phyloP scores from a whole-genome alignment of 2,888 invertebrate genomes.

The Calliopum simillimum region DNA sequence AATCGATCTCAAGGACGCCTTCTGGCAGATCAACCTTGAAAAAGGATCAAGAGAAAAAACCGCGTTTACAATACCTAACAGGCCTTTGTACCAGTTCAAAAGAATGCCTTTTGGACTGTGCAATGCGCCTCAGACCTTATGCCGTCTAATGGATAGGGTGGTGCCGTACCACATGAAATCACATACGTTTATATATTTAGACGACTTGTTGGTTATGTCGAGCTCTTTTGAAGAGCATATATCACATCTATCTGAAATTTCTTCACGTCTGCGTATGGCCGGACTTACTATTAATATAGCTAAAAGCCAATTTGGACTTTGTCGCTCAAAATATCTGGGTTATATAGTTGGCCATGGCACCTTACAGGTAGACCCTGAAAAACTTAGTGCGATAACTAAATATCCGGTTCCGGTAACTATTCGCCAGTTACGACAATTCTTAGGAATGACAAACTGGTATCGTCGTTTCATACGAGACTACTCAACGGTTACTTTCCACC shows the following conservation, averaged over 20 bases:
- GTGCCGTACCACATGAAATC: constrained; percentile 4
- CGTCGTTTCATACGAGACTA: constrained; percentile 10
- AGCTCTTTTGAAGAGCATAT: neutral
- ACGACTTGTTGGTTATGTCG: neutral
- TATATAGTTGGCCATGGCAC: neutral
- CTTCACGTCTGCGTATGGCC: neutral
- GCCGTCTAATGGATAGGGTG: constrained; percentile 28
- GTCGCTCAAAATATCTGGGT: no score
- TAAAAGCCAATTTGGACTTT: neutral
- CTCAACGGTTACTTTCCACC: neutral
- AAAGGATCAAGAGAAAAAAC: neutral
- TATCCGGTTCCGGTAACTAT: neutral
- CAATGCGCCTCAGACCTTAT: constrained; percentile 32
- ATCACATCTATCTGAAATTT: neutral
- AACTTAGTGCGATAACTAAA: neutral
- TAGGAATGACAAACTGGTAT: constrained; percentile 1
- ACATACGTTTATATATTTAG: constrained; percentile 15
- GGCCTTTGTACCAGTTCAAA: no score
- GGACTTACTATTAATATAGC: neutral
- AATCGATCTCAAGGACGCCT: neutral
- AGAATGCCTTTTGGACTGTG: no score
- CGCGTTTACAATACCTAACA: constrained; percentile 17
- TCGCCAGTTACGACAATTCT: neutral
- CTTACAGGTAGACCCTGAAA: neutral
- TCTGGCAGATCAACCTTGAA: constrained; percentile 15